A percentile compares a stretch with the other conserved stretches of the same genome.
phyloP scores from a whole-genome alignment of 1,140 invertebrate genomes.

The Goniozus legneri region DNA sequence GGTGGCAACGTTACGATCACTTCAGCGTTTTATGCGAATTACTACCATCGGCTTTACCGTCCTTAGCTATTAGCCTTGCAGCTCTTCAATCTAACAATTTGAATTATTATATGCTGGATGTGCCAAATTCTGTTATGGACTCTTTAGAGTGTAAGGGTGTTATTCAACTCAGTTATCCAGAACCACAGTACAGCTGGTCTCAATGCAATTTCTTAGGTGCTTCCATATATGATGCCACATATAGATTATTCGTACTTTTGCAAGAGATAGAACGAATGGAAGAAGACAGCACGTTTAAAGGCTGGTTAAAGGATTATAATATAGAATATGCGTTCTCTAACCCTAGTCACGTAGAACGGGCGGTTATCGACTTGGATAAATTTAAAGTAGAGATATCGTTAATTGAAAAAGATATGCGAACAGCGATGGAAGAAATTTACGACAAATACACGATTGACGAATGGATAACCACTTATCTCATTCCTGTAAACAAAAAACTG shows the following conservation, averaged over 20 bases:
- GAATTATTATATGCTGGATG: conserved; percentile 29
- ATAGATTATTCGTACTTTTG: conserved; percentile 34
- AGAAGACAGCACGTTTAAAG: conserved; percentile 50
- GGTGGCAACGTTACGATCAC: conserved; percentile 80
- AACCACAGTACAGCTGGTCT: conserved; percentile 48
- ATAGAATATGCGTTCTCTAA: conserved; percentile 73
- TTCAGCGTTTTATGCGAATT: conserved; percentile 76
- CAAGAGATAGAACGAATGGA: conserved; percentile 45
- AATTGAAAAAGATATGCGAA: conserved; percentile 62
- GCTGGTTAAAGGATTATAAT: conserved; percentile 80
- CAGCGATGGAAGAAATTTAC: conserved; percentile 66
- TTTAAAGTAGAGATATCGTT: conserved; percentile 60
- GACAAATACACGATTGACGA: conserved; percentile 72
- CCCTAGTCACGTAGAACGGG: conserved; percentile 69
- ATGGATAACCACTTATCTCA: conserved; percentile 69
- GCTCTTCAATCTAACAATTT: conserved; percentile 41
- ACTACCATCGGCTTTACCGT: conserved; percentile 66
- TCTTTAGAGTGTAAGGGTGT: conserved; percentile 36
- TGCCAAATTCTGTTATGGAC: conserved; percentile 29
- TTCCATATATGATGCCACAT: conserved; percentile 33
- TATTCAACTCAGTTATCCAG: conserved; percentile 38
- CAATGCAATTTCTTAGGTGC: conserved; percentile 42
- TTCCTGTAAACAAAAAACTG: conserved; percentile 57
- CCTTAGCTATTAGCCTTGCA: conserved; percentile 62
- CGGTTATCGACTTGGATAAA: conserved; percentile 62